Conservation (phyloP, 2,797 vertebrate species). For the Halcyon badia region DNA sequence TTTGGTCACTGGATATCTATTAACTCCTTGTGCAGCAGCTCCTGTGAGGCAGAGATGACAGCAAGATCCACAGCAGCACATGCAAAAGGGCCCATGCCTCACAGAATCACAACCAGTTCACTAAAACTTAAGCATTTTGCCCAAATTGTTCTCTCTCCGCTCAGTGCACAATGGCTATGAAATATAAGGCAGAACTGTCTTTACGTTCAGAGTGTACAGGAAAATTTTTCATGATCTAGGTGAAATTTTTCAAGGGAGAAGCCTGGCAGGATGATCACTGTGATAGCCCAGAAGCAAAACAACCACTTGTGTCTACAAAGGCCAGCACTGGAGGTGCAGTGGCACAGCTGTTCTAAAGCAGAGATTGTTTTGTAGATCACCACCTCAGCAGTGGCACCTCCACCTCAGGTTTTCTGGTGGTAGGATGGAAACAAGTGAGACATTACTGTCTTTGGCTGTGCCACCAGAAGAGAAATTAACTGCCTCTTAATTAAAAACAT, state of each 20-base stretch:
- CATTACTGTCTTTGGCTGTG: neutral
- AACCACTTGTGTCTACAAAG: neutral
- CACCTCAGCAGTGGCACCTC: neutral
- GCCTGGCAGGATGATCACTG: neutral
- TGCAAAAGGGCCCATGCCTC: neutral
- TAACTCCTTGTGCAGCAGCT: slow-evolving; percentile 16
- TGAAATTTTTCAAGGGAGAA: neutral
- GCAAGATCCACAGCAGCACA: neutral
- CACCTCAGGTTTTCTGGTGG: neutral
- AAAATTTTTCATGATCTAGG: neutral
- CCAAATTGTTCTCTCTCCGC: neutral
- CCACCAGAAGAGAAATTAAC: neutral
- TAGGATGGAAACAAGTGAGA: neutral
- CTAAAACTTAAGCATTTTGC: neutral
- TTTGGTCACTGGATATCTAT: slow-evolving; percentile 22
- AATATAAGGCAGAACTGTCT: neutral
- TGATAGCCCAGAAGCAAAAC: neutral
- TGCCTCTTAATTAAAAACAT: neutral
- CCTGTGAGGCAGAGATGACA: neutral
- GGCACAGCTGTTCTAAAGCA: neutral
- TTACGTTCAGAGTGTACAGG: neutral
- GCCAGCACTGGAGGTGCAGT: neutral
- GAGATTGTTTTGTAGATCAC: neutral
- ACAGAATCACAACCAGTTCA: neutral
- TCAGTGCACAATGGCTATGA: neutral